Evolutionary conservation across 2,797 vertebrate genomes (phyloP).

Genomic region (Lemur catta): DNA sequence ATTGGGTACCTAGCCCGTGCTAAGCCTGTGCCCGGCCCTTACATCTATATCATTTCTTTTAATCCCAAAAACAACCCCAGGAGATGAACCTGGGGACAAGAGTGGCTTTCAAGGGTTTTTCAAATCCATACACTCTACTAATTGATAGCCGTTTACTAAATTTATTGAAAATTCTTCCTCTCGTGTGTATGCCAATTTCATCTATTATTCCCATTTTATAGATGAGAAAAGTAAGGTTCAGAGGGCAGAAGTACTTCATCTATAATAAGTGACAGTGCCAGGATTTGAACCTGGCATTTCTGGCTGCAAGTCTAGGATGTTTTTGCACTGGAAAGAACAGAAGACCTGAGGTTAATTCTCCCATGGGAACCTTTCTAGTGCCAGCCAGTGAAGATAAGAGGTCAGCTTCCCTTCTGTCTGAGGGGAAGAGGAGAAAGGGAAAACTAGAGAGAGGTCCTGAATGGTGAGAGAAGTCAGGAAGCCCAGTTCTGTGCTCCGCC

Average conservation of each 20-base stretch:
- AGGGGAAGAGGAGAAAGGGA: neutral
- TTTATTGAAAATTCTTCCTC: neutral
- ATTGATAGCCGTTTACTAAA: neutral
- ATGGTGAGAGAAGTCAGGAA: neutral
- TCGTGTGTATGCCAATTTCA: neutral
- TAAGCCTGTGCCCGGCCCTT: neutral
- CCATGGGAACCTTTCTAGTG: neutral
- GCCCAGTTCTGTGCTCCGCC: neutral
- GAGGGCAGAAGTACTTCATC: neutral
- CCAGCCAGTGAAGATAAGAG: neutral
- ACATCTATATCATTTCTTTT: neutral
- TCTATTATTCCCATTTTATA: neutral
- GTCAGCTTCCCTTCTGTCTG: neutral
- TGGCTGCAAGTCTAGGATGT: neutral
- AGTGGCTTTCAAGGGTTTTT: neutral
- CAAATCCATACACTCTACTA: neutral
- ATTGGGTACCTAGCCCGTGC: neutral
- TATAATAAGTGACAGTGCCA: neutral
- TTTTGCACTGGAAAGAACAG: neutral
- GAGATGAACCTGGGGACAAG: neutral
- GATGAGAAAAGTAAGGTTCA: neutral
- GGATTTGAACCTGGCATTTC: neutral
- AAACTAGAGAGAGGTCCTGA: neutral
- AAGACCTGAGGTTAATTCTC: neutral
- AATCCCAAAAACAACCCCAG: neutral